Evolutionary conservation across 1,140 invertebrate species (phyloP), one percentile per base, ranked within the genome.

Genomic region (Heliconius congener): DNA sequence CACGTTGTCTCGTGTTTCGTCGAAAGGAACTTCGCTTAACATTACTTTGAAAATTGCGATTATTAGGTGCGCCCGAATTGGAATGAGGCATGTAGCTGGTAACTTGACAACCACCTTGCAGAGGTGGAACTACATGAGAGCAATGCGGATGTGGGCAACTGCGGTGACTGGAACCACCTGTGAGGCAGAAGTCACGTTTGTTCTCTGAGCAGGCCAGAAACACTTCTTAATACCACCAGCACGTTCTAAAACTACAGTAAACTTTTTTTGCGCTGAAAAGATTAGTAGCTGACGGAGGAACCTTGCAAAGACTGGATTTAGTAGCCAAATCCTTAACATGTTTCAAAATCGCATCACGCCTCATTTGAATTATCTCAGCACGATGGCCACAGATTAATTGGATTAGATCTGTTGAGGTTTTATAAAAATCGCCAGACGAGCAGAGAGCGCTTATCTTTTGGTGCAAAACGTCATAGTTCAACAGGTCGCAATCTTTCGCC

Each of bases 301-400:
- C 77, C 55, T 83, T 83, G 57, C 66, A 52, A 52, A 85, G 52
- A 6, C 71, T 18, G 2, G 72, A 46, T 70, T 82, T 82, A 9
- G 80, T 16, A 1, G 80, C 18, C 1, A 76, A 82, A 55, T 85
- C 80, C 23, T 77, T 42, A 71, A 80, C 74, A 46, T 55, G 37
- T 39, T 77, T 84, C 39, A 18, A 57, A 6, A 84, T 79, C 11
- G 72, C 75, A 27, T 82, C 79, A 23, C 83, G 46, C 3, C 81
- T 60, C 81, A 81, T 82, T 74, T 84, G 71, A 18, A 83, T 76
- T 9, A 55, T 76, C 71, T 83, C 80, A 16, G 83, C 83, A 6
- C 81, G 57, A 66, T 84, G 83, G 2, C 81, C 83, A 71, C 83
- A 84, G 30, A 76, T 60, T 34, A 82, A 37, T 37, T 84, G 81